These are phyloP conservation scores for Schrankia costaestrigalis DNA, from an alignment of 2,888 invertebrate species.

Conservation along the genomic window DNA sequence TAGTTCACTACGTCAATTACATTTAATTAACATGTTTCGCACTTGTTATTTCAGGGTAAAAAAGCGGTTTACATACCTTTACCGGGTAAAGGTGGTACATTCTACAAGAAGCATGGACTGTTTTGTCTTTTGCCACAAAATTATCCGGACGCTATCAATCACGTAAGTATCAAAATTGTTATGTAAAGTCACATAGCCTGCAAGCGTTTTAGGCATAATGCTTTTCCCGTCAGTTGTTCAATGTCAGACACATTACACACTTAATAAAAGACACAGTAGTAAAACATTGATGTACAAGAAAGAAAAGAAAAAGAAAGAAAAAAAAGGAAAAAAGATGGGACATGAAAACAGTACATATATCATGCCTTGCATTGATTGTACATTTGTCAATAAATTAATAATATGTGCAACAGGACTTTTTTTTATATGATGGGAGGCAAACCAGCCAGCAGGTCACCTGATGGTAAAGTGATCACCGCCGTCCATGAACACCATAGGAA, in stretches of 20 bases:
- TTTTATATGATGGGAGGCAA: no score
- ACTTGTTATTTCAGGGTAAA: constrained; percentile 50
- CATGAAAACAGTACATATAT: no score
- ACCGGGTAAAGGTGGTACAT: constrained; percentile 84
- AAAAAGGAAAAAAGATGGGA: no score
- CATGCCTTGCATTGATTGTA: no score
- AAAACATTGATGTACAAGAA: no score
- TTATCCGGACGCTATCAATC: constrained; percentile 94
- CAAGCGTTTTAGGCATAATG: not conserved
- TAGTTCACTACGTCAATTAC: not conserved
- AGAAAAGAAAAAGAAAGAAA: no score
- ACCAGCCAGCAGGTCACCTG: no score
- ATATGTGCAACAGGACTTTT: no score
- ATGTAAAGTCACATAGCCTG: not conserved
- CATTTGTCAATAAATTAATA: no score
- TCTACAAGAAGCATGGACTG: constrained; percentile 88
- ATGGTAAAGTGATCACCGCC: no score
- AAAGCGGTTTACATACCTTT: constrained; percentile 71
- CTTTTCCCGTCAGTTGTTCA: not conserved
- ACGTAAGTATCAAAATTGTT: constrained; percentile 74
- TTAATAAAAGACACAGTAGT: no score
- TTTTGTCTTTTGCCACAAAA: constrained; percentile 96
- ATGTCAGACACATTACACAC: not conserved
- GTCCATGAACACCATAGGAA: no score
- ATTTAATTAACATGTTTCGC: not conserved